Conservation (phyloP, 2,797 vertebrate species). For the Danionella dracula region DNA sequence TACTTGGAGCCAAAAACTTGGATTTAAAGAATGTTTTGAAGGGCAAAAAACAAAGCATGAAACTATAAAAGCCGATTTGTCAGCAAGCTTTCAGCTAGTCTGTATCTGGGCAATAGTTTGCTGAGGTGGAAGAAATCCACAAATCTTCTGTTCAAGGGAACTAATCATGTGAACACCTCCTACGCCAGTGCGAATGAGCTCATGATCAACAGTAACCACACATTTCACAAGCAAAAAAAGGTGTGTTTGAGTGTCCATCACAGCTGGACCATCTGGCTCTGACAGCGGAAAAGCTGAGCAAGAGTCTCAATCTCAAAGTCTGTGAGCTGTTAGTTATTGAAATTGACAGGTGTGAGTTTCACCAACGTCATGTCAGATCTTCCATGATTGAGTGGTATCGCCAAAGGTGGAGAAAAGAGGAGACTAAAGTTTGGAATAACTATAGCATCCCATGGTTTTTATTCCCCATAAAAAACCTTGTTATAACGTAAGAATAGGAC, state of each 20-base stretch:
- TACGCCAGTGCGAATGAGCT: conserved; percentile 15
- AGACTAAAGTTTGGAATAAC: too few species aligned
- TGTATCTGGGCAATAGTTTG: neutral
- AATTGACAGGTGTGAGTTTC: conserved; percentile 38
- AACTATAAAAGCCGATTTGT: conserved; percentile 16
- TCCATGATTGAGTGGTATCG: neutral
- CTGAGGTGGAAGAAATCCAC: neutral
- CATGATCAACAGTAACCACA: neutral
- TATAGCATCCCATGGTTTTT: too few species aligned
- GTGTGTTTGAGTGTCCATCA: conserved; percentile 25
- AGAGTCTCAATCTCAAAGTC: conserved; percentile 27
- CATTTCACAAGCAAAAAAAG: neutral
- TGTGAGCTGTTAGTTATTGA: conserved; percentile 16
- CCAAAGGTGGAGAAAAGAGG: neutral
- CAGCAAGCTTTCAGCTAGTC: neutral
- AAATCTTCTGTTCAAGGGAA: conserved; percentile 12
- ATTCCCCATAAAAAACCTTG: too few species aligned
- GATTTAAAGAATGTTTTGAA: conserved; percentile 1
- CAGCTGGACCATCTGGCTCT: conserved; percentile 46
- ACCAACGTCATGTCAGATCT: conserved; percentile 32
- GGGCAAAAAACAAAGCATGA: neutral
- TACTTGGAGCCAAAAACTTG: conserved; percentile 1
- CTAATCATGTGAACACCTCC: conserved; percentile 12
- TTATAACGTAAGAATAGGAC: too few species aligned
- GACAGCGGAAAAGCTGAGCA: conserved; percentile 5